These are phyloP conservation scores for Sebastes hubbsi DNA, from an alignment of 2,797 vertebrate genomes.

Conservation along the genomic window DNA sequence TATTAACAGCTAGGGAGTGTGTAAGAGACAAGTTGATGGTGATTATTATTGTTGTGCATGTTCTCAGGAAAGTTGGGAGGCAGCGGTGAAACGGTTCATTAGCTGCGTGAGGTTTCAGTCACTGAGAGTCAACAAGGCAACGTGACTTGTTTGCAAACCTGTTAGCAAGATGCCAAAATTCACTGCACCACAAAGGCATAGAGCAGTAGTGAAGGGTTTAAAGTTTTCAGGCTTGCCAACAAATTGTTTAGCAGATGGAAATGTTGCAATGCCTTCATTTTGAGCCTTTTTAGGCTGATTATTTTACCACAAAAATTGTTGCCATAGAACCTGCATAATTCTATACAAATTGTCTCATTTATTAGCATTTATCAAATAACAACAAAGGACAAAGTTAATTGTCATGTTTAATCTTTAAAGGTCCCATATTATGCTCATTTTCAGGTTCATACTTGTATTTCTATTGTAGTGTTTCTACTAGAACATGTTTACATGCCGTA, in stretches of 20 bases:
- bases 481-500: too few species aligned
- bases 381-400: too few species aligned
- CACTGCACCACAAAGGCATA: background rate
- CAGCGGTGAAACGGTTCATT: conserved; percentile 43
- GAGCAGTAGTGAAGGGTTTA: background rate
- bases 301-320: background rate
- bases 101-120: conserved; percentile 42
- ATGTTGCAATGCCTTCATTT: background rate
- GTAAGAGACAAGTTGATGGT: background rate
- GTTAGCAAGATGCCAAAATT: background rate
- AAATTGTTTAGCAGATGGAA: background rate
- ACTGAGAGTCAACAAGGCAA: conserved; percentile 29
- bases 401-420: too few species aligned
- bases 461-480: too few species aligned
- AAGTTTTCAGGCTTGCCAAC: background rate
- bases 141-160: conserved; percentile 43
- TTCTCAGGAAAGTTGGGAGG: conserved; percentile 28
- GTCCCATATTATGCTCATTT: too few species aligned
- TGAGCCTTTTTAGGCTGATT: background rate
- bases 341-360: background rate
- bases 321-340: background rate
- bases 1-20: background rate
- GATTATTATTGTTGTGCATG: conserved; percentile 33
- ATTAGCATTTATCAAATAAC: too few species aligned
- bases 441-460: too few species aligned